Base-by-base conservation (phyloP, 2,797 vertebrate species). In the Eospalax fontanierii region DNA sequence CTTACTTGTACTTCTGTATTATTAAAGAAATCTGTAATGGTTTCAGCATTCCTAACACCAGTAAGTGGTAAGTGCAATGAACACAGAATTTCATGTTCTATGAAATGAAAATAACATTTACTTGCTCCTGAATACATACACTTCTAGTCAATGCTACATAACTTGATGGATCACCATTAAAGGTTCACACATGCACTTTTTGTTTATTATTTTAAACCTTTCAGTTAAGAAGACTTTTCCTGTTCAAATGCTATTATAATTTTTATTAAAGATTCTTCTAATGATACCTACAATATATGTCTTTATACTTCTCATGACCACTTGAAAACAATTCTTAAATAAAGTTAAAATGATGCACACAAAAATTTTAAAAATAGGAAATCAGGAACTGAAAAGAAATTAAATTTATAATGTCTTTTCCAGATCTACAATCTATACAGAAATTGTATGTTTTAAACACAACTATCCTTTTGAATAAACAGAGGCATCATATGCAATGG, bases 261-360 rank as follows among this genome's bases (percentile, higher is more conserved):
- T 22, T 59, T 89, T 61, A 43, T 21, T 70, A 66, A 73, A 73
- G 38, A 94, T n/a, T 40, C 26, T 94, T 14, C 46, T 88, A 96
- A 91, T 87, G 30, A 65, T 38, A 76, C 40, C 71, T 89, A 90
- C 30, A 57, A 95, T 4, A 5, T 33, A 90, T 66, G 10, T 63
- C 65, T 65, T 92, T 75, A 82, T 61, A 92, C 89, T 81, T 87
- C 35, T 94, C 89, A 26, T 63, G 73, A 79, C 1, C 8, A 70
- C 57, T 85, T 63, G 43, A 54, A 73, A 83, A 24, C 54, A 54
- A 75, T 71, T 10, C 19, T 90, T 40, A 89, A 76, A 89, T 21
- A 73, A 18, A 94, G 4, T 22, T 81, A 75, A 94, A 93, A 26
- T 63, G n/a, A 61, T 35, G 81, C 7, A 68, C 4, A 75, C 71